Evolutionary conservation across 2,113 vertebrate genomes (phyloP).

Genomic region (Tachysurus vachellii): DNA sequence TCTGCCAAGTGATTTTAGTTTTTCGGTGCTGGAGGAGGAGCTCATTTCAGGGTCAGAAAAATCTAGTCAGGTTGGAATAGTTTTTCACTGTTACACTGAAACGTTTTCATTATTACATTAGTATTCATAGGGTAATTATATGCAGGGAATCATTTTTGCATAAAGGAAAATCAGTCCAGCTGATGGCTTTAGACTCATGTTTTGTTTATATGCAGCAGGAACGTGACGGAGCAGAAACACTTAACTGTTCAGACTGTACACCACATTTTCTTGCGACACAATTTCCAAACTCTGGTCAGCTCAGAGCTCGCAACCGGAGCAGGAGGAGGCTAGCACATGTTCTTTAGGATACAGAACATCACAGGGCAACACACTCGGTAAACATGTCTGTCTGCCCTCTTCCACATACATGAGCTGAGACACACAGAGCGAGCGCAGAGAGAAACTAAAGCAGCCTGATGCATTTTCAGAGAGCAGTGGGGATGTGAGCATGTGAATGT

Average conservation of each 20-base stretch:
- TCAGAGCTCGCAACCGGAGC: not conserved
- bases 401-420: not conserved
- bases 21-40: not conserved
- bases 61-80: not conserved
- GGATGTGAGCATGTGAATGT: slow-evolving; percentile 5
- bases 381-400: not conserved
- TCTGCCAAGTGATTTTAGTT: not conserved
- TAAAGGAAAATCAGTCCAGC: not conserved
- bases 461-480: not conserved
- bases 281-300: not conserved
- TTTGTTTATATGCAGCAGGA: not conserved
- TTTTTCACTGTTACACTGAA: not conserved
- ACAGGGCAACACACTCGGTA: not conserved
- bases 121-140: not conserved
- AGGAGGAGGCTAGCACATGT: not conserved
- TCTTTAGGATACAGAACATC: too few relatives aligned
- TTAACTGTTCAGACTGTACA: not conserved
- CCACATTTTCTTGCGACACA: not conserved
- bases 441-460: slow-evolving; percentile 31
- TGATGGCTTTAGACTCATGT: not conserved
- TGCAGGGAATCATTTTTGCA: not conserved
- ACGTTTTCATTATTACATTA: not conserved
- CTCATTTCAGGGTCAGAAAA: not conserved
- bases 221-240: not conserved
- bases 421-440: not conserved